Percentiles rank a stretch among this genome's conserved stretches.
Conservation (phyloP, 2,797 vertebrate species). For the Pelochelys cantorii region DNA sequence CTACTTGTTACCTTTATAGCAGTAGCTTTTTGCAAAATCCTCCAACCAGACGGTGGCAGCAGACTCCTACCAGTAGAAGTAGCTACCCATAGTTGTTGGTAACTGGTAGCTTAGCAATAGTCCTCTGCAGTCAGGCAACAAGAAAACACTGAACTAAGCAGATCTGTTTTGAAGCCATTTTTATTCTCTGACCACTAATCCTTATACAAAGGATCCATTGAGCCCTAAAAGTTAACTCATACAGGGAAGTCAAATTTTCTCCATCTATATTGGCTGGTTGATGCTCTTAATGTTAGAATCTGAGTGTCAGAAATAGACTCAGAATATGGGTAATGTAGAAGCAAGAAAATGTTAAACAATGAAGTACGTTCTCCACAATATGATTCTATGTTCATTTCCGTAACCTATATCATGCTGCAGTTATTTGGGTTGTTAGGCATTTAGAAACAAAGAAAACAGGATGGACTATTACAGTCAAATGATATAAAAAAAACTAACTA, state of each 20-base stretch:
- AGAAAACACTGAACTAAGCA: background rate
- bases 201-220: slow-evolving; percentile 25
- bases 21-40: slow-evolving; percentile 27
- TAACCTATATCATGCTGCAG: background rate
- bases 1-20: background rate
- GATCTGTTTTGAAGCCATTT: slow-evolving; percentile 38
- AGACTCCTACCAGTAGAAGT: slow-evolving; percentile 3
- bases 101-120: background rate
- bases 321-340: background rate
- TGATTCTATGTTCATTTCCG: background rate
- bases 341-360: background rate
- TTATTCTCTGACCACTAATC: slow-evolving; percentile 34
- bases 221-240: slow-evolving; percentile 48
- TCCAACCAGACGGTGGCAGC: slow-evolving; percentile 63
- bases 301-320: background rate
- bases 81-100: background rate
- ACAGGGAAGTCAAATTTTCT: background rate
- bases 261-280: background rate
- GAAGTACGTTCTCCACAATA: rapidly evolving
- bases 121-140: background rate
- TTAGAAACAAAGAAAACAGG: background rate
- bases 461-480: no score
- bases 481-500: no score
- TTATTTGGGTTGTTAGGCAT: background rate
- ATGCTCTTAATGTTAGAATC: background rate